Base-by-base conservation (phyloP, 2,797 vertebrate genomes). In the Pseudochromis fuscus region DNA sequence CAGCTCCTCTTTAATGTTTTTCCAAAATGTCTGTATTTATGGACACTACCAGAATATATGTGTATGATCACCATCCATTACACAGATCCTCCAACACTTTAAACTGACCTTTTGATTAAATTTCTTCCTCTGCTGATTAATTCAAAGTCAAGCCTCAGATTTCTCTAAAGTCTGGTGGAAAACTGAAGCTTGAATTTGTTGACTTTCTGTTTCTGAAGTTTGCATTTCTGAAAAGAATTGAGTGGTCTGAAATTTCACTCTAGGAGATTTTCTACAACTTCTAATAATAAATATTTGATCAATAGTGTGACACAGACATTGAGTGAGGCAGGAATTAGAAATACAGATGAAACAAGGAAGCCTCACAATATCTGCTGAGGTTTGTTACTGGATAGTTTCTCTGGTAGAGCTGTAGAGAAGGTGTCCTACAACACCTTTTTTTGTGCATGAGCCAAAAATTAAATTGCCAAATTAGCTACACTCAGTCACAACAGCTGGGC, bases 381-480 rank as follows among this genome's bases (percentile, higher is more conserved):
- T 18, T 7, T 42, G 5, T 1, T 7, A 42, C n/a, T n/a, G n/a
- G n/a, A n/a, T n/a, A 31, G 28, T 23, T 13, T 52, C 10, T 33
- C 28, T 53, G n/a, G 50, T 33, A 12, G 15, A 15, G 51, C 31
- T 35, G 49, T 37, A 24, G 18, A 55, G 19, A n/a, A n/a, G n/a
- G n/a, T n/a, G n/a, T n/a, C n/a, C n/a, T n/a, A n/a, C n/a, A n/a
- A n/a, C n/a, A n/a, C n/a, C n/a, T n/a, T n/a, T n/a, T n/a, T n/a
- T n/a, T n/a, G n/a, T n/a, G 24, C 16, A 49, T 24, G n/a, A 77
- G 16, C 31, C 59, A 49, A 49, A 48, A 42, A 53, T 46, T 30
- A 24, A 37, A 38, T 1, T 31, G 24, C 60, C 25, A 7, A 46
- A 7, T 45, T 62, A 11, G 33, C 1, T 45, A 21, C 7, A 49